Base-by-base conservation (phyloP, 2,888 invertebrate species). In the Drosophila parthenogenetica region DNA sequence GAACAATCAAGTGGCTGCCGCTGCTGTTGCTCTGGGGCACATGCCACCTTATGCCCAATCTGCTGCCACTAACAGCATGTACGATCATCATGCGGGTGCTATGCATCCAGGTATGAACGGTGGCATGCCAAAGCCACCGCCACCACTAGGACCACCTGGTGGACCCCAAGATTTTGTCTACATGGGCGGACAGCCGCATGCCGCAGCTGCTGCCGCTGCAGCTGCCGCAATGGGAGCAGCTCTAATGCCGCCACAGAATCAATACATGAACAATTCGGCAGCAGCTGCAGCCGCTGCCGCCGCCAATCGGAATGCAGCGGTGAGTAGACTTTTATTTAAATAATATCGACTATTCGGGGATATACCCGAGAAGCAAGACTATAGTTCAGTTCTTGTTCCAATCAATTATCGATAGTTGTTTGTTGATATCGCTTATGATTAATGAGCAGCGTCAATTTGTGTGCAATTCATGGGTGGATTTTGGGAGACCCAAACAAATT, bases 171-270 rank as follows among this genome's bases (percentile, higher is more conserved):
- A 92, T 63, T 85, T 90, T 50, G 91, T 92, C 46, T 92, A 92
- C 70, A 90, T 92, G 78, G 90, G 92, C 39, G 92, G 91, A 1
- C 92, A 92, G 66, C 92, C 90, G 48, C 91, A 91, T 77, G 82
- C 81, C 39, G 84, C 86, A 35, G 84, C 85, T 45, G 81, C 83
- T 17, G 77, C 77, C 54, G 72, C 81, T n/a, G 81, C 85, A 5
- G 89, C 88, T 25, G 88, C 89, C 7, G 88, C 80, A 48, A 89
- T 91, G 83, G 89, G 90, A 7, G 81, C 81, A 13, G 69, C 87
- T 22, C 84, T 91, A 78, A 89, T 92, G 89, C 90, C 91, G 55
- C 90, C 90, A 46, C 92, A 92, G 76, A 92, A 91, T 88, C 92
- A 92, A 75, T 92, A 90, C 65, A 90, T 92, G 91, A 92, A 90